Conservation (phyloP, 2,888 invertebrate species). For the Dexiosoma caninum region DNA sequence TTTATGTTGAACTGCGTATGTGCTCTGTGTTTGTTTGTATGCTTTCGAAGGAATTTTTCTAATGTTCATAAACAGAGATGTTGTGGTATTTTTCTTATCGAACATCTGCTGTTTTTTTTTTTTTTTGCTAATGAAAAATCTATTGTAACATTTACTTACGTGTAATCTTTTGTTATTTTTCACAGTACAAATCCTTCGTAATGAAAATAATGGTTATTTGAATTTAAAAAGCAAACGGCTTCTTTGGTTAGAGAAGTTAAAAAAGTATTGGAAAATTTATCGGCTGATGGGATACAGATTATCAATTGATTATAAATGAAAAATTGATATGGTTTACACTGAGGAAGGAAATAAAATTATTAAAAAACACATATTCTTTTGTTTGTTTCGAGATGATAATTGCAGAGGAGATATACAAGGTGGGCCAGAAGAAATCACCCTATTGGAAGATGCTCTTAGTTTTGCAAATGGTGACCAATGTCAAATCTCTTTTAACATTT, state of each 20-base stretch:
- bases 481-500: too few species aligned
- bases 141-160: conserved; percentile 25
- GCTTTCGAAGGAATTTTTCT: conserved; percentile 16
- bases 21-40: not conserved
- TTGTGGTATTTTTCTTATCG: conserved; percentile 31
- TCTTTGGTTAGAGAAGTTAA: conserved; percentile 24
- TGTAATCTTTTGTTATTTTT: conserved; percentile 30
- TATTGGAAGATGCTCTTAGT: too few species aligned
- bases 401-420: too few species aligned
- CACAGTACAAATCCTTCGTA: not conserved
- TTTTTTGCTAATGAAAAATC: conserved; percentile 1
- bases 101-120: conserved; percentile 48
- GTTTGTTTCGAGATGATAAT: too few species aligned
- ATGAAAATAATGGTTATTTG: conserved; percentile 5
- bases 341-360: too few species aligned
- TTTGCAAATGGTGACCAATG: too few species aligned
- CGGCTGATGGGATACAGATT: not conserved
- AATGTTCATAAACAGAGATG: conserved; percentile 20
- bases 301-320: too few species aligned
- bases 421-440: too few species aligned
- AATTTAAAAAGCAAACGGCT: not conserved
- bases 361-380: too few species aligned
- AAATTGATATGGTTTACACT: too few species aligned
- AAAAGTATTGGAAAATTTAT: not conserved
- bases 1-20: not conserved